phyloP scores from a whole-genome alignment of 1,140 invertebrate genomes.

The Drosophila watanabei region DNA sequence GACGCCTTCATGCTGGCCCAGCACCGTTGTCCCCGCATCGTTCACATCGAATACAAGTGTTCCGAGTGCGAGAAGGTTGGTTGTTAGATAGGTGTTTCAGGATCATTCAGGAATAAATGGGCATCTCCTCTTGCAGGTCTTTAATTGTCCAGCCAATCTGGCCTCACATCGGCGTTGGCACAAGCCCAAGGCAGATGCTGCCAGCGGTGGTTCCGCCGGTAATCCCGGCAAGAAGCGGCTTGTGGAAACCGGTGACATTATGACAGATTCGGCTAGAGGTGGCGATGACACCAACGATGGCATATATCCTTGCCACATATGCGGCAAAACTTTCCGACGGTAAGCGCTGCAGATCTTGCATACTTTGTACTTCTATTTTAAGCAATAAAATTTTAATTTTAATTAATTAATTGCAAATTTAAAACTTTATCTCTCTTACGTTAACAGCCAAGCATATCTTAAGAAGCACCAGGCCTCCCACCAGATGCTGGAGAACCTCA shows the following conservation, averaged over 20 bases:
- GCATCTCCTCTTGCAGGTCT: conserved; percentile 87
- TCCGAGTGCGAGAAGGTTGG: conserved; percentile 97
- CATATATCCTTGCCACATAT: conserved; percentile 91
- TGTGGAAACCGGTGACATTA: conserved; percentile 56
- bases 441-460: conserved; percentile 91
- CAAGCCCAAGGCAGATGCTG: conserved; percentile 89
- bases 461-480: conserved; percentile 89
- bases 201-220: background rate
- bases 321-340: conserved; percentile 92
- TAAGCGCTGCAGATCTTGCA: conserved; percentile 20
- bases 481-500: conserved; percentile 79
- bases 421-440: background rate
- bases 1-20: conserved; percentile 98
- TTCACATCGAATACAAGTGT: conserved; percentile 99
- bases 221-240: conserved; percentile 58
- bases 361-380: background rate
- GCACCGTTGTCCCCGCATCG: conserved; percentile 98
- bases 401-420: no score
- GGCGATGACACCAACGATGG: conserved; percentile 73
- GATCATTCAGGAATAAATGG: conserved; percentile 18
- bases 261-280: conserved; percentile 49
- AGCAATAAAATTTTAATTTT: background rate
- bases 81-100: conserved; percentile 37
- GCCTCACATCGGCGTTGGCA: conserved; percentile 99
- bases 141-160: conserved; percentile 99